phyloP scores from a whole-genome alignment of 2,797 vertebrate genomes.

The Coilia nasus region DNA sequence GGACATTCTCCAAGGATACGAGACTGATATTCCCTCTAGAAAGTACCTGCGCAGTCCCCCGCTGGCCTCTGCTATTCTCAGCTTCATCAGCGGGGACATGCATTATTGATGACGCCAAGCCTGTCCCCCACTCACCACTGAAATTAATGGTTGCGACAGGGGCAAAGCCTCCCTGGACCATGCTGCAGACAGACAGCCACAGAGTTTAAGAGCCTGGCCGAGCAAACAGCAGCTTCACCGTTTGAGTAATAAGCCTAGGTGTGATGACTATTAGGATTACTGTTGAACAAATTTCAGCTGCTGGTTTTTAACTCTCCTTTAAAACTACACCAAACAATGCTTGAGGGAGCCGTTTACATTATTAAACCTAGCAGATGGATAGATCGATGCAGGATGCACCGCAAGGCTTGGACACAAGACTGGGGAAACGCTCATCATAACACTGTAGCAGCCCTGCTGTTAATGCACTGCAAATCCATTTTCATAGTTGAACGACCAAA shows the following conservation, averaged over 20 bases:
- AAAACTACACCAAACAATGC: neutral
- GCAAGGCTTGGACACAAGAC: neutral
- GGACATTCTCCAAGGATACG: slow-evolving; percentile 27
- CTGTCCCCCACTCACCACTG: slow-evolving; percentile 37
- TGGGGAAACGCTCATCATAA: neutral
- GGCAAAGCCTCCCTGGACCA: slow-evolving; percentile 44
- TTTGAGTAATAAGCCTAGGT: neutral
- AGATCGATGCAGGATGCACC: neutral
- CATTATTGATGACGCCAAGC: slow-evolving; percentile 52
- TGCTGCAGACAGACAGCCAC: neutral
- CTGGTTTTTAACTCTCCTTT: neutral
- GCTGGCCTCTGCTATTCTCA: slow-evolving; percentile 44
- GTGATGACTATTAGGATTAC: slow-evolving; percentile 6
- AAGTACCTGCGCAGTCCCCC: slow-evolving; percentile 38
- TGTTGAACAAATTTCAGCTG: neutral
- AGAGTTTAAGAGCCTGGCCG: neutral
- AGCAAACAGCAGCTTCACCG: neutral
- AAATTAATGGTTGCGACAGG: slow-evolving; percentile 52
- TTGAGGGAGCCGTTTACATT: neutral
- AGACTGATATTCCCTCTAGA: slow-evolving; percentile 27
- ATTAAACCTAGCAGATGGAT: neutral
- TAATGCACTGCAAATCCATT: neutral
- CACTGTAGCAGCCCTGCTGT: neutral
- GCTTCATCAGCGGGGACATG: slow-evolving; percentile 49
- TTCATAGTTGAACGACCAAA: neutral